Evolutionary conservation across 2,888 invertebrate genomes (phyloP).

Genomic region (Clepsis dumicolana): DNA sequence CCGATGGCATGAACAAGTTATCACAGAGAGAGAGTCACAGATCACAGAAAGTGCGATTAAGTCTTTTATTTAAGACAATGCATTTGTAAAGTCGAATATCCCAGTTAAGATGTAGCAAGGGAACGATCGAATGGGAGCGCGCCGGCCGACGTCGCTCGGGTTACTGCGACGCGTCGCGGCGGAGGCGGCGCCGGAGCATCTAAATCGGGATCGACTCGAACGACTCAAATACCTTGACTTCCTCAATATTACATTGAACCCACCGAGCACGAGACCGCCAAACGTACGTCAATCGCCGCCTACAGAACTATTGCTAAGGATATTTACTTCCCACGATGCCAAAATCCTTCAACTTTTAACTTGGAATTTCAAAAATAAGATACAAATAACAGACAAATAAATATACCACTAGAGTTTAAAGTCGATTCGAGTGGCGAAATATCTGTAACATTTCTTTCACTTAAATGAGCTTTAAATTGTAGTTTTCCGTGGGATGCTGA

Average conservation of each 20-base stretch:
- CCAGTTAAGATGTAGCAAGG: conserved; percentile 61
- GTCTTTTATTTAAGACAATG: conserved; percentile 51
- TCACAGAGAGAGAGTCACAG: conserved; percentile 46
- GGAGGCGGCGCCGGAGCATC: conserved; percentile 83
- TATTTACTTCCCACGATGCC: conserved; percentile 53
- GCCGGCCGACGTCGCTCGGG: conserved; percentile 81
- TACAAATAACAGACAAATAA: no score
- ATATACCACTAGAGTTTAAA: not conserved
- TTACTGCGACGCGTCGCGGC: conserved; percentile 82
- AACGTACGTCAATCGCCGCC: conserved; percentile 83
- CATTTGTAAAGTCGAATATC: conserved; percentile 60
- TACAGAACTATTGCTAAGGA: conserved; percentile 61
- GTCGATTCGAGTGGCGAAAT: not conserved
- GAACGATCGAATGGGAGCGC: conserved; percentile 72
- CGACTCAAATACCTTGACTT: conserved; percentile 87
- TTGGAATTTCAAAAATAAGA: conserved; percentile 8
- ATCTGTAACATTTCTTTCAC: not conserved
- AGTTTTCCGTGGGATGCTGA: not conserved
- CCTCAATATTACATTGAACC: conserved; percentile 87
- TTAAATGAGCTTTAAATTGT: not conserved
- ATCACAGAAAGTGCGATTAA: conserved; percentile 46
- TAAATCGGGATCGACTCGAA: conserved; percentile 85
- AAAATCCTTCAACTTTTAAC: conserved; percentile 45
- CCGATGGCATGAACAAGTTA: conserved; percentile 46
- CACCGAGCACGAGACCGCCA: conserved; percentile 77